phyloP scores from a whole-genome alignment of 2,888 invertebrate genomes.

The Gymnocheta viridis region DNA sequence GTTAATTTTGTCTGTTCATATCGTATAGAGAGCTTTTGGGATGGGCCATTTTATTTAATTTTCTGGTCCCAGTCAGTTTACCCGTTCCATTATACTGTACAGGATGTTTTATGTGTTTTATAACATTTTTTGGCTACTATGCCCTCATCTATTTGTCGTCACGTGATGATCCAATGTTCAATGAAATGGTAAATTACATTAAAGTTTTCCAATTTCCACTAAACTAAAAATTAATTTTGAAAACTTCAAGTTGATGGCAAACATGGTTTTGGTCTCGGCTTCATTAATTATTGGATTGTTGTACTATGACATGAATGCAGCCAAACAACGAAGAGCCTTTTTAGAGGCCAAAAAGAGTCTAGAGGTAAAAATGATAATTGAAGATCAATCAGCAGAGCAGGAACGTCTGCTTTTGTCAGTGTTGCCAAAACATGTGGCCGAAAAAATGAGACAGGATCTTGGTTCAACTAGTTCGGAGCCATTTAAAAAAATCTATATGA shows the following conservation, averaged over 20 bases:
- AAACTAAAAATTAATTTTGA: slow-evolving; percentile 20
- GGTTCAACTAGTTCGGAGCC: slow-evolving; percentile 94
- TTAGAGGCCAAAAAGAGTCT: slow-evolving; percentile 94
- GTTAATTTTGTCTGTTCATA: not conserved
- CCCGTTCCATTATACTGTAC: slow-evolving; percentile 87
- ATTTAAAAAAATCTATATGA: slow-evolving; percentile 99
- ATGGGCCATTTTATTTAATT: slow-evolving; percentile 88
- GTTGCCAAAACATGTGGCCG: slow-evolving; percentile 96
- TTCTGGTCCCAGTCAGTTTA: slow-evolving; percentile 88
- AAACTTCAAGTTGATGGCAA: slow-evolving; percentile 86
- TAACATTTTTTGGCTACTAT: slow-evolving; percentile 85
- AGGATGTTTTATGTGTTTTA: slow-evolving; percentile 84
- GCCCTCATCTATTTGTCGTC: slow-evolving; percentile 84
- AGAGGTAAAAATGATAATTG: slow-evolving; percentile 95
- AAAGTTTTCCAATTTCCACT: not conserved
- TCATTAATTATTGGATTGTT: slow-evolving; percentile 89
- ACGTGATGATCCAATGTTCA: slow-evolving; percentile 83
- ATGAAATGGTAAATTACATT: slow-evolving; percentile 83
- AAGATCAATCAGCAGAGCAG: slow-evolving; percentile 96
- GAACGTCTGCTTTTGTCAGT: slow-evolving; percentile 96
- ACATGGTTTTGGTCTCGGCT: slow-evolving; percentile 87
- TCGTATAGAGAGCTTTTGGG: slow-evolving; percentile 85
- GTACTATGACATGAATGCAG: slow-evolving; percentile 89
- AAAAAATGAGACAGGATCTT: slow-evolving; percentile 97
- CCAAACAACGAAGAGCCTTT: slow-evolving; percentile 93